Evolutionary conservation across 2,113 vertebrate genomes (phyloP).

Genomic region (Corythornis cristatus): DNA sequence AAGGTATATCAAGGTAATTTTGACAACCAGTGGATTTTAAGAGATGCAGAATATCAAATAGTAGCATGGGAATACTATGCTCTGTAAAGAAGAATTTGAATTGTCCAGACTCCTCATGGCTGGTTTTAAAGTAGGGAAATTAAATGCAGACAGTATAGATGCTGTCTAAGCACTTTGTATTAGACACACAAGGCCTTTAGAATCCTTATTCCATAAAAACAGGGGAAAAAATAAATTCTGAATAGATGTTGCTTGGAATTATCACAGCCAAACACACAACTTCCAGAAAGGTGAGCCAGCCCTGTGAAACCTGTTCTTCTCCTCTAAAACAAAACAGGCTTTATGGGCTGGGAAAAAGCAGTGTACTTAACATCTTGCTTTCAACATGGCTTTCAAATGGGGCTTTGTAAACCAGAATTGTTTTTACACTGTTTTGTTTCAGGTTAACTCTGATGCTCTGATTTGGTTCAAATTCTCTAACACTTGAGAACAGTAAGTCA

Average conservation of each 20-base stretch:
- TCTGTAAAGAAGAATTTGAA: background rate
- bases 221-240: background rate
- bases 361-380: background rate
- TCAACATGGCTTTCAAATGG: background rate
- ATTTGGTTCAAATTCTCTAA: background rate
- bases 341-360: constrained; percentile 23
- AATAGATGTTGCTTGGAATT: background rate
- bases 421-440: constrained; percentile 2
- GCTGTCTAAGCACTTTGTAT: background rate
- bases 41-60: background rate
- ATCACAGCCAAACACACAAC: background rate
- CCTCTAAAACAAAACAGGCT: background rate
- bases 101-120: background rate
- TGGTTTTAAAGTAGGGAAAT: background rate
- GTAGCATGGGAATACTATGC: background rate
- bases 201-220: background rate
- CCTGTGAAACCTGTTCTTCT: background rate
- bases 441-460: constrained; percentile 2
- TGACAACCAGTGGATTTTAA: background rate
- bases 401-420: background rate
- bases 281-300: background rate
- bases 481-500: background rate
- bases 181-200: background rate
- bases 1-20: background rate
- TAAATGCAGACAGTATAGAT: background rate